phyloP scores from a whole-genome alignment of 2,113 vertebrate species.

The Corapipo altera region DNA sequence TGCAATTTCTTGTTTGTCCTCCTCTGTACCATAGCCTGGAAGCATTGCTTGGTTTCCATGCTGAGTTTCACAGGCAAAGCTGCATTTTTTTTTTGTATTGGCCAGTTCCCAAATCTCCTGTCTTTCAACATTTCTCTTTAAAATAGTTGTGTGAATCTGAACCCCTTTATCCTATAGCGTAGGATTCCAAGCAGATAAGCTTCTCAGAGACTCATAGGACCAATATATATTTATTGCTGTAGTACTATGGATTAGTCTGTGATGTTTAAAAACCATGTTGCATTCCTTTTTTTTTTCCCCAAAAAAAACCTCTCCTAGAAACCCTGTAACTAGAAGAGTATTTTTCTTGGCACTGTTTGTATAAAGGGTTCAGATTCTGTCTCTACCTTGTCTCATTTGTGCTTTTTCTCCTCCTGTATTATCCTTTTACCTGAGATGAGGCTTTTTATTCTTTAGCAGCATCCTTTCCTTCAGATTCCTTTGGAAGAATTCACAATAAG shows the following conservation, averaged over 20 bases:
- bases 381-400: not conserved
- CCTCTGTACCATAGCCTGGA: not conserved
- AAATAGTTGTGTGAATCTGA: not conserved
- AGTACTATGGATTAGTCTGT: not conserved
- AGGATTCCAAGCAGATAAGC: not conserved
- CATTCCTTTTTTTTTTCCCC: not conserved
- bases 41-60: not conserved
- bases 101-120: not conserved
- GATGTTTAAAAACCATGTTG: not conserved
- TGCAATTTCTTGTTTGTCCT: conserved; percentile 32
- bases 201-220: not conserved
- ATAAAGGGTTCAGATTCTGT: not conserved
- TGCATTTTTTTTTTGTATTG: not conserved
- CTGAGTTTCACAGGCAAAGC: not conserved
- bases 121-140: not conserved
- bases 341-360: not conserved
- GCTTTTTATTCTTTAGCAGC: not conserved
- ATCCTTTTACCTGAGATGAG: not conserved
- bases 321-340: not conserved
- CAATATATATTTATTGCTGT: not conserved
- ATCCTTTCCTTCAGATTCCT: not conserved
- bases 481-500: not conserved
- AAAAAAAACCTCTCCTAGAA: not conserved
- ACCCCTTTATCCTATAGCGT: not conserved
- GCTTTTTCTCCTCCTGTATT: fast-evolving